Conservation (phyloP, 1,140 invertebrate species). For the Achatina immaculata region DNA sequence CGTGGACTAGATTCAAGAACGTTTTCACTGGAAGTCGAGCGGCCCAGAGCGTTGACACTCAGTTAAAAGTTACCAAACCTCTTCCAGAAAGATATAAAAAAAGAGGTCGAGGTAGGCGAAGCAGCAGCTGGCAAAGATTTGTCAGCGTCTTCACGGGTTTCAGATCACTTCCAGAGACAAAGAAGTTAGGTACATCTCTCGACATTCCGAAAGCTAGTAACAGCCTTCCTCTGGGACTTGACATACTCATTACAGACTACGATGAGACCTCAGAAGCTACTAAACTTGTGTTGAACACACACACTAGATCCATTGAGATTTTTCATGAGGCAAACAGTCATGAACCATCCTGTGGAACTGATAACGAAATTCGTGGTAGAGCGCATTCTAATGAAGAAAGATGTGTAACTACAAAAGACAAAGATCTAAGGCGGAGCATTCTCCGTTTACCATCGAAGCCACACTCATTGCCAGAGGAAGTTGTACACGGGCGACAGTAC, state of each 20-base stretch:
- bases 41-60: background rate
- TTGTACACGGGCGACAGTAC: background rate
- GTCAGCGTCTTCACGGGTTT: constrained; percentile 34
- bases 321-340: too few relatives aligned
- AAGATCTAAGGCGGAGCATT: background rate
- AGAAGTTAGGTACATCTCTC: background rate
- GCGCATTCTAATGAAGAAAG: background rate
- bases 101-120: background rate
- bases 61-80: background rate
- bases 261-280: background rate
- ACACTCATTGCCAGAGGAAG: constrained; percentile 8
- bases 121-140: constrained; percentile 25
- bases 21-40: constrained; percentile 27
- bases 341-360: too few relatives aligned
- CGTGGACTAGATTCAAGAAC: constrained; percentile 31
- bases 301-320: background rate
- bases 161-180: constrained; percentile 29
- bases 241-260: background rate
- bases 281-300: background rate
- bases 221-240: constrained; percentile 8
- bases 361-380: too few relatives aligned
- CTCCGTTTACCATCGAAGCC: background rate
- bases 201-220: background rate
- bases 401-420: background rate
- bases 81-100: background rate